A percentile compares a stretch with the other conserved stretches of the same genome.
Conservation (phyloP, 30 jellyfish, hydroid and myxozoan species). For the Turritopsis rubra region DNA sequence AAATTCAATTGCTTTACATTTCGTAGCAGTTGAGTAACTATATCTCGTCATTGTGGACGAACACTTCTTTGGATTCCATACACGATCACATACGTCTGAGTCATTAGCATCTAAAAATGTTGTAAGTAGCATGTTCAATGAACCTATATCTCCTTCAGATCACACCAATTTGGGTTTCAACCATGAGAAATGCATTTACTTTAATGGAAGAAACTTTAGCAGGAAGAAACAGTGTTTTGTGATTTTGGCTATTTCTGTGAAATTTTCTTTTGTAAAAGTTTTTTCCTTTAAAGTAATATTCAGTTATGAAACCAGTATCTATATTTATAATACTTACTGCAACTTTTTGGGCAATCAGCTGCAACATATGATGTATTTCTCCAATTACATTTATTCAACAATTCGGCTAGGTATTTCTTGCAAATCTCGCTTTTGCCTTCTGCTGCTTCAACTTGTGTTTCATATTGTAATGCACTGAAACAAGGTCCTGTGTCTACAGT, state of each 20-base stretch:
- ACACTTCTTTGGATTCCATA: slow-evolving; percentile 66
- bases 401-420: slow-evolving; percentile 75
- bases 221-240: too few relatives aligned
- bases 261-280: too few relatives aligned
- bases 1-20: slow-evolving; percentile 54
- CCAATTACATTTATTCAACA: slow-evolving; percentile 62
- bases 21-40: slow-evolving; percentile 64
- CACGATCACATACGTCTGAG: slow-evolving; percentile 76
- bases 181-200: too few relatives aligned
- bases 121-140: not conserved
- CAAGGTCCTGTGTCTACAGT: slow-evolving; percentile 89
- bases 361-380: slow-evolving; percentile 57
- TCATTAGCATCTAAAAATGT: slow-evolving; percentile 72
- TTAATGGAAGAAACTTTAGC: not conserved
- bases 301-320: too few relatives aligned
- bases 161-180: too few relatives aligned
- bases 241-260: too few relatives aligned
- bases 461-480: slow-evolving; percentile 82
- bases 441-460: slow-evolving; percentile 93
- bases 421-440: slow-evolving; percentile 74
- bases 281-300: too few relatives aligned
- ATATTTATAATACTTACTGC: slow-evolving; percentile 97
- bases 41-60: slow-evolving; percentile 77
- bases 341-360: slow-evolving; percentile 65
- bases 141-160: not conserved